Evolutionary conservation across 2,113 vertebrate species (phyloP).

Genomic region (Uropsilus gracilis): DNA sequence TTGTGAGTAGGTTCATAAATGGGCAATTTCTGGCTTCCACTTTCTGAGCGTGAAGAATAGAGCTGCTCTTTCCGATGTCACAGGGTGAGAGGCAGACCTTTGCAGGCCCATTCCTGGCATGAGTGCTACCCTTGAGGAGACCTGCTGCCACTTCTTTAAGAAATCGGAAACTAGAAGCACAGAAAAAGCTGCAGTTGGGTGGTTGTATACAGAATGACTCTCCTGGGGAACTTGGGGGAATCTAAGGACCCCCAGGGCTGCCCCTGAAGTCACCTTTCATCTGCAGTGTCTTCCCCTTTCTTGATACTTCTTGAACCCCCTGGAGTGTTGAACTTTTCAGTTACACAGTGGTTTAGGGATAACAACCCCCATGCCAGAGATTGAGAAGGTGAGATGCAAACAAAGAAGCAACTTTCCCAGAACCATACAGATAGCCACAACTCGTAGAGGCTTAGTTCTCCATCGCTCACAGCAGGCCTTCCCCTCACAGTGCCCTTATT

Average conservation of each 20-base stretch:
- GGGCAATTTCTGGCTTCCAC: neutral
- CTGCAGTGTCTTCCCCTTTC: neutral
- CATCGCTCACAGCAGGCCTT: neutral
- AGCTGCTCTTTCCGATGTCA: neutral
- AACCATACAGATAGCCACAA: accelerated
- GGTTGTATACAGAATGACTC: neutral
- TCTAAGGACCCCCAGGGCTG: neutral
- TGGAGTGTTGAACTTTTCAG: neutral
- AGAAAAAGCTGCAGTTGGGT: neutral
- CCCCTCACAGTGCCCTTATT: neutral
- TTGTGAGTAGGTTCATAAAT: neutral
- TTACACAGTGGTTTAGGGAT: neutral
- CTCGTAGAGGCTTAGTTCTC: neutral
- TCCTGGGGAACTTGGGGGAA: neutral
- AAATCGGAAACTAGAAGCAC: neutral
- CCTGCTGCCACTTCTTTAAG: neutral
- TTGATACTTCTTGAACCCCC: neutral
- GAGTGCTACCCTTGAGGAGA: neutral
- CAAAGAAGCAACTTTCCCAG: neutral
- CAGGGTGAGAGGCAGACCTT: neutral
- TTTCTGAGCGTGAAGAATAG: neutral
- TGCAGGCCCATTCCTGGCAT: neutral
- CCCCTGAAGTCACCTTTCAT: neutral
- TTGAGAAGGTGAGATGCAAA: neutral
- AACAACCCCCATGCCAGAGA: neutral